Base-by-base conservation (phyloP, 92 coral and sea anemone genomes). In the Palythoa grandiflora region DNA sequence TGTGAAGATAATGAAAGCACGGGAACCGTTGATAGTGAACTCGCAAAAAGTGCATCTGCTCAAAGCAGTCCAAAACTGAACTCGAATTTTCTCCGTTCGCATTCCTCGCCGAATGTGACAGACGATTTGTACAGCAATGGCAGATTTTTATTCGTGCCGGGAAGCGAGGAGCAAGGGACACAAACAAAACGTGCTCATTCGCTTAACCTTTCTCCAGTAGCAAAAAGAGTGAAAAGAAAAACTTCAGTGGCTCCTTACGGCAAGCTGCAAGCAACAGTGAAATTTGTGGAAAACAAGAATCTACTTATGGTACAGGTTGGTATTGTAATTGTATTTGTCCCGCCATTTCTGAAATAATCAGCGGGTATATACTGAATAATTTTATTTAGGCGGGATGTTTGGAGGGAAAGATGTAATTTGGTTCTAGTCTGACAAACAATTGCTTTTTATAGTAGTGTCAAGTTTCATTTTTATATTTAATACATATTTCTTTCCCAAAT, bases 231-330 rank as follows among this genome's bases (percentile, higher is more conserved):
- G 5, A 36, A 52, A 3, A 89, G 90, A 73, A 95, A 85, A 57
- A 59, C 59, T 2, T 95, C 98, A 19, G 80, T 91, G n/a, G 91
- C 94, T 8, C 98, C 96, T 9, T 91, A 91, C 40, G 98, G 96
- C 59, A 95, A 95, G 54, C 85, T 95, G 50, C 96, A 95, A 80
- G 92, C 91, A 5, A 87, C 98, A 36, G 73, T 95, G 15, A 94
- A 88, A 38, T 95, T 89, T 84, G 91, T 87, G 73, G 73, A 96
- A 8, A 75, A 54, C 38, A 95, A 93, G 72, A 93, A 90, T 75
- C 57, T 95, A 38, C 94, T 95, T 17, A 86, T 95, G 40, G 90
- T 95, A 39, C 94, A 95, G 98, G 98, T 70, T 28, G 5, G 75
- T 36, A 21, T 1, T 65, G 17, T n/a, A 28, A 21, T 1, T 65